Percentiles rank a stretch among this genome's conserved stretches.
Evolutionary conservation across 2,797 vertebrate genomes (phyloP).

Genomic region (Momotus momota): DNA sequence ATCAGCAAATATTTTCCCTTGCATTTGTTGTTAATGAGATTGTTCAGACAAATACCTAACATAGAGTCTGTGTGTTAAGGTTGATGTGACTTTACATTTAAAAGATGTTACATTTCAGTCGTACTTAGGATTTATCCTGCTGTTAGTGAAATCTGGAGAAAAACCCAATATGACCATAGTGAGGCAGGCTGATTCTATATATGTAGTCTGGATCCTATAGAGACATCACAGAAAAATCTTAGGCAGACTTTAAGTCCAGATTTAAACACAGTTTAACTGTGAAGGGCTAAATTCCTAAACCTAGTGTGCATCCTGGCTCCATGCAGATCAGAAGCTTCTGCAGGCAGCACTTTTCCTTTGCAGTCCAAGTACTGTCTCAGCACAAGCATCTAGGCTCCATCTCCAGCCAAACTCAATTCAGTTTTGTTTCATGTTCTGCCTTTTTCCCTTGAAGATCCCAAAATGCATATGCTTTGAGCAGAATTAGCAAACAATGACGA

Average conservation of each 20-base stretch:
- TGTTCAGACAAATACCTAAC: neutral
- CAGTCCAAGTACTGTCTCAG: neutral
- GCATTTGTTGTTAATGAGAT: too few relatives aligned
- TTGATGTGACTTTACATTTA: neutral
- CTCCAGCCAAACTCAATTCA: neutral
- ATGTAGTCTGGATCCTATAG: neutral
- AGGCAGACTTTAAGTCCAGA: neutral
- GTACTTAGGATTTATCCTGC: neutral
- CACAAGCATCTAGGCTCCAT: neutral
- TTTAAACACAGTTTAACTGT: neutral
- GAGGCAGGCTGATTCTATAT: neutral
- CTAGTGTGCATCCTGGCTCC: neutral
- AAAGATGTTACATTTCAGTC: neutral
- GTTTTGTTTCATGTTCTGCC: neutral
- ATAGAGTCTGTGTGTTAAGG: neutral
- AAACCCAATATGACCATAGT: neutral
- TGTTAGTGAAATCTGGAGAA: neutral
- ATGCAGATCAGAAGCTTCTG: neutral
- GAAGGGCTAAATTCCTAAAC: neutral
- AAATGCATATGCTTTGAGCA: neutral
- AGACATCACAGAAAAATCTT: neutral
- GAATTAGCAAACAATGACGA: neutral
- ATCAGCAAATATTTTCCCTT: neutral
- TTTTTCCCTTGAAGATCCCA: neutral
- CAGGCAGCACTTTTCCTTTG: neutral